Percentiles rank a stretch among this genome's conserved stretches.
Evolutionary conservation across 2,113 vertebrate species (phyloP).

Genomic region (Menura novaehollandiae): DNA sequence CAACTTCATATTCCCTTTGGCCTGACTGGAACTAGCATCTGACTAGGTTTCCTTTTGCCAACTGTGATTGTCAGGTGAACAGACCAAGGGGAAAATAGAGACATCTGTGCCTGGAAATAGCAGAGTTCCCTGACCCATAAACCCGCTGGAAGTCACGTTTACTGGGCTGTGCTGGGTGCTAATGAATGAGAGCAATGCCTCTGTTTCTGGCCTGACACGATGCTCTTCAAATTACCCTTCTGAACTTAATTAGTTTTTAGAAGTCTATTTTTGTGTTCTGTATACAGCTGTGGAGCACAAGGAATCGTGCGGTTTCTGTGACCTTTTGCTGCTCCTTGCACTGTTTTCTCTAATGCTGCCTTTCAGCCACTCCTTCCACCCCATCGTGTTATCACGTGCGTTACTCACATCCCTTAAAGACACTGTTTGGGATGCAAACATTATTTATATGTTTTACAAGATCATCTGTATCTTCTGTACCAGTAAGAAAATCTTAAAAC

Average conservation of each 20-base stretch:
- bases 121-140: neutral
- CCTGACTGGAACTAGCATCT: neutral
- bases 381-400: rapidly evolving
- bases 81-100: neutral
- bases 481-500: neutral
- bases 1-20: neutral
- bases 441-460: neutral
- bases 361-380: neutral
- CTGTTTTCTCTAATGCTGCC: neutral
- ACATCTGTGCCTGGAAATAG: neutral
- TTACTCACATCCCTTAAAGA: neutral
- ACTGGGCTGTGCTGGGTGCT: neutral
- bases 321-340: neutral
- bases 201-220: neutral
- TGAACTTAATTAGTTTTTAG: constrained; percentile 29
- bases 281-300: constrained; percentile 16
- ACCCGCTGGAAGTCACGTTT: neutral
- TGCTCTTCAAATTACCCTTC: neutral
- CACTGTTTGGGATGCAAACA: rapidly evolving
- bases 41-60: neutral
- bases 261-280: neutral
- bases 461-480: neutral
- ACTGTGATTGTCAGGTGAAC: neutral
- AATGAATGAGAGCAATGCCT: neutral
- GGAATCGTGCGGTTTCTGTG: neutral